Evolutionary conservation across 2,113 vertebrate genomes (phyloP).

Genomic region (Stigmatopora argus): DNA sequence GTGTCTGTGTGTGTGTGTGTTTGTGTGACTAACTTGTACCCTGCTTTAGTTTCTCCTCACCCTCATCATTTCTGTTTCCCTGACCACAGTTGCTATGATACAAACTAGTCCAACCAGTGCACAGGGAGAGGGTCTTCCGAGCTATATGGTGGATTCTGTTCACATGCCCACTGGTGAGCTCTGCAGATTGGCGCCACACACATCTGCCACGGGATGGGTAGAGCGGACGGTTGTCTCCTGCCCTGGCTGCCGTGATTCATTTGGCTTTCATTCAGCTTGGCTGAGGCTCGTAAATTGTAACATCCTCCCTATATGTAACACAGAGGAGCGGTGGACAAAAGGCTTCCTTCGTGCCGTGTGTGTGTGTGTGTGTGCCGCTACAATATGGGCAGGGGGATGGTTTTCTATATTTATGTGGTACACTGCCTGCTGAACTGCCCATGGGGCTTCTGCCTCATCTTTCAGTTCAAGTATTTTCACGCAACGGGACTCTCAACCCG

Average conservation of each 20-base stretch:
- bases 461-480: conserved; percentile 45
- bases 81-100: conserved; percentile 75
- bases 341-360: conserved; percentile 8
- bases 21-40: conserved; percentile 65
- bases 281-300: conserved; percentile 41
- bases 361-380: conserved; percentile 26
- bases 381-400: conserved; percentile 21
- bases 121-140: conserved; percentile 62
- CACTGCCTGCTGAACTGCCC: conserved; percentile 50
- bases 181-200: conserved; percentile 30
- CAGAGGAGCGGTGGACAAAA: conserved; percentile 22
- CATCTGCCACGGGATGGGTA: conserved; percentile 42
- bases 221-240: conserved; percentile 33
- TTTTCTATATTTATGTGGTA: conserved; percentile 43
- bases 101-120: conserved; percentile 64
- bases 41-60: conserved; percentile 64
- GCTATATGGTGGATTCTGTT: conserved; percentile 57
- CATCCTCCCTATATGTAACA: conserved; percentile 22
- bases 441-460: conserved; percentile 59
- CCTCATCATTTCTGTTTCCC: conserved; percentile 71
- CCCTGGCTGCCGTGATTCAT: conserved; percentile 20
- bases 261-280: conserved; percentile 44
- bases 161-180: conserved; percentile 48
- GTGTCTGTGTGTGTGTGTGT: conserved; percentile 36
- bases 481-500: conserved; percentile 55